Conservation (phyloP, 2,113 vertebrate genomes). For the Melanotaenia duboulayi region DNA sequence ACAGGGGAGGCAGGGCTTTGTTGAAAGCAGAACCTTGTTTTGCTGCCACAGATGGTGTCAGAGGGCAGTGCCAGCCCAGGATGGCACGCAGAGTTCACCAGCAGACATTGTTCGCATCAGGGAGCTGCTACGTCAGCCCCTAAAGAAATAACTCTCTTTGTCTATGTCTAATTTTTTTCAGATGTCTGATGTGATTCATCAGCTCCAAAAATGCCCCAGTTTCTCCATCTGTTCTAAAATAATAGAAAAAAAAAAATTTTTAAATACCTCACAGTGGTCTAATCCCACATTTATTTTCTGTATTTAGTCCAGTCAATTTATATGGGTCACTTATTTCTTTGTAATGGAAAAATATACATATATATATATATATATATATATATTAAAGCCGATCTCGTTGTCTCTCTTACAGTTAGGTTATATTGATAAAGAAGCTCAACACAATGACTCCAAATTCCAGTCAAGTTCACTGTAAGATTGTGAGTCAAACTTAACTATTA, state of each 20-base stretch:
- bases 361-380: too few species aligned
- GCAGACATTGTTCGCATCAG: constrained; percentile 37
- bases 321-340: neutral
- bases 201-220: constrained; percentile 27
- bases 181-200: constrained; percentile 62
- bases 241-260: constrained; percentile 11
- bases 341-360: too few species aligned
- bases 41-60: constrained; percentile 36
- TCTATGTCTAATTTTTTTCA: constrained; percentile 26
- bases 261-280: neutral
- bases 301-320: neutral
- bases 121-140: constrained; percentile 55
- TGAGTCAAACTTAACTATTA: neutral
- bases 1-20: neutral
- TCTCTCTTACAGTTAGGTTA: too few species aligned
- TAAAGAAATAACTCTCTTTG: constrained; percentile 45
- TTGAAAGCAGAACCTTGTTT: constrained; percentile 45
- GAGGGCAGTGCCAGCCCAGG: constrained; percentile 49
- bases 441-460: neutral
- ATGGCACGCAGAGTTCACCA: constrained; percentile 67
- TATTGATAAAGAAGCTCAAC: neutral
- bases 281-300: neutral
- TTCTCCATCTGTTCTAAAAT: constrained; percentile 1
- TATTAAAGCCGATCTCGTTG: too few species aligned
- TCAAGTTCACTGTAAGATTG: neutral